Base-by-base conservation (phyloP, 2,888 invertebrate species). In the Scaptodrosophila latifasciaeformis region DNA sequence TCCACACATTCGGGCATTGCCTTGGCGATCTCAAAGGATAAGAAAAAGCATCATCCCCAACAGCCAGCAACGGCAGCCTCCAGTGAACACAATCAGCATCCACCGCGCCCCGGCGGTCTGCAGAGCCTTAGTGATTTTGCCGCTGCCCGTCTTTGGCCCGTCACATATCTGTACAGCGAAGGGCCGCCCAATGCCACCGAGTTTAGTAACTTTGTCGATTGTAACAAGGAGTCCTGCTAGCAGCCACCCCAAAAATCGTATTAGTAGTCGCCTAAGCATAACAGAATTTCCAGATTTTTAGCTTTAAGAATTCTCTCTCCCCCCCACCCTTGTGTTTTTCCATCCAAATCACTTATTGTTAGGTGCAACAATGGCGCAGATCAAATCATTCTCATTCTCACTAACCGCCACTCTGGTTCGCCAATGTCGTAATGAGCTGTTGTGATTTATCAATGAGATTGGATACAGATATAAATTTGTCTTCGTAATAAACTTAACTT, bases 81-180 rank as follows among this genome's bases (percentile, higher is more conserved):
- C 54, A 68, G 63, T 13, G 72, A 76, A 53, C 80, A 86, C 49
- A 85, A 81, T 54, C 86, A 86, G 58, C 81, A 81, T 55, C 85
- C 86, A 9, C 86, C 86, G 27, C 77, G 85, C 52, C 83, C 86
- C 9, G 83, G 85, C 49, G 82, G 85, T 46, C 51, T 86, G 47
- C 83, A 86, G 68, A 84, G 82, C 64, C 70, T 86, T 50, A 85
- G 81, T 42, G 86, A 86, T 57, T 84, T 86, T 58, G 82, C 84
- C 13, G 88, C 89, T 45, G 89, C 89, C 6, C 85, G 89, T 17
- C 84, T 88, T 54, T 95, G 94, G 93, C 94, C 94, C 0, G 91
- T 95, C 13, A 92, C 93, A 0, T 95, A 94, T 82, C 88, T 95
- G 0, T 95, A 95, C 78, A 91, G 91, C 82, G 91, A 92, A 56